Conservation (phyloP, 2,888 invertebrate genomes). For the Heliconius ethilla region DNA sequence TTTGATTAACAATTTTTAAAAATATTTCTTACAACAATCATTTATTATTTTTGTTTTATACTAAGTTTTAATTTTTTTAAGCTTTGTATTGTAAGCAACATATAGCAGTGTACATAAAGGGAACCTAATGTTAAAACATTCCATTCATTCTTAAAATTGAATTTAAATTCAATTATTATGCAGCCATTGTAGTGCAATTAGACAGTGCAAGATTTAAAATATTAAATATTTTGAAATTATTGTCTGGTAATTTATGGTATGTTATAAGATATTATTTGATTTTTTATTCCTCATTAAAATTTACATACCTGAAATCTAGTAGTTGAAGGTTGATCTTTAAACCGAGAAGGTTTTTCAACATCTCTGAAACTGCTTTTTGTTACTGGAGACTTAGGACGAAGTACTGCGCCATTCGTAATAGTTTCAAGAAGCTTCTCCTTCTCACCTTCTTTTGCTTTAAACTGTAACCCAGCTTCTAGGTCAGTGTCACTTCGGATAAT, state of each 20-base stretch:
- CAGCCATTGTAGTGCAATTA: too few species aligned
- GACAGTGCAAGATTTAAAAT: too few species aligned
- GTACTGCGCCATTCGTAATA: conserved; percentile 53
- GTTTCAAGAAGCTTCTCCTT: conserved; percentile 62
- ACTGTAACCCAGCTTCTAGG: conserved; percentile 68
- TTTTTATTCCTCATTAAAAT: neutral
- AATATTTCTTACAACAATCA: too few species aligned
- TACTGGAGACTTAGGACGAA: conserved; percentile 57
- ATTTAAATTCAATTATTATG: too few species aligned
- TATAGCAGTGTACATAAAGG: too few species aligned
- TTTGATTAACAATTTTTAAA: too few species aligned
- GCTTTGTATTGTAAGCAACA: too few species aligned
- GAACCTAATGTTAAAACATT: too few species aligned
- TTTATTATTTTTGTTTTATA: too few species aligned
- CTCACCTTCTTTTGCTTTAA: conserved; percentile 62
- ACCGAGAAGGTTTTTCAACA: conserved; percentile 83
- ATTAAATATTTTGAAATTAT: neutral
- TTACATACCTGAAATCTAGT: conserved; percentile 82
- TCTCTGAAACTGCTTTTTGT: conserved; percentile 85
- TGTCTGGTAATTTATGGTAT: neutral
- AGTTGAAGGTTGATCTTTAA: conserved; percentile 82
- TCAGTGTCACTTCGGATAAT: conserved; percentile 61
- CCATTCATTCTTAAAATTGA: too few species aligned
- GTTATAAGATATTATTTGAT: neutral
- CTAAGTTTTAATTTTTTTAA: too few species aligned